These are phyloP conservation scores for Astreopora myriophthalma DNA, from an alignment of 64 coral and sea anemone genomes.

Conservation along the genomic window DNA sequence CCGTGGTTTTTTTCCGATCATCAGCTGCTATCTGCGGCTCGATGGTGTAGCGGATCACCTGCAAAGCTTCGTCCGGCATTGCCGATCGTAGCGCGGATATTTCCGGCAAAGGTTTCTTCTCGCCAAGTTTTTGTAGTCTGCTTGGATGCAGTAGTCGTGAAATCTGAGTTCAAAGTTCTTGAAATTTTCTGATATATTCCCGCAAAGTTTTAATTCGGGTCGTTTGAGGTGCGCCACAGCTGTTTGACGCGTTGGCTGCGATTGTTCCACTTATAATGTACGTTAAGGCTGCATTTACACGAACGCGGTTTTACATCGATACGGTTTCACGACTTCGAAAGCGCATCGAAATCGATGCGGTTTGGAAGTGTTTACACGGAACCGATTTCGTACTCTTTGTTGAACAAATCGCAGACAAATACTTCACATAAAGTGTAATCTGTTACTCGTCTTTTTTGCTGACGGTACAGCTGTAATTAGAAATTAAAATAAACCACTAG, in stretches of 20 bases:
- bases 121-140: slow-evolving; percentile 22
- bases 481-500: too few relatives aligned
- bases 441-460: too few relatives aligned
- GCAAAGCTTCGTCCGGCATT: slow-evolving; percentile 46
- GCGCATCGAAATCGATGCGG: too few relatives aligned
- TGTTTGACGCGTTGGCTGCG: background rate
- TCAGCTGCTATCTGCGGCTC: slow-evolving; percentile 16
- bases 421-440: too few relatives aligned
- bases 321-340: too few relatives aligned
- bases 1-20: slow-evolving; percentile 45
- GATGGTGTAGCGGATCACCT: slow-evolving; percentile 38
- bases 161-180: slow-evolving; percentile 71
- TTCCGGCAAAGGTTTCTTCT: slow-evolving; percentile 55
- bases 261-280: background rate
- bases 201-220: slow-evolving; percentile 50
- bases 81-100: slow-evolving; percentile 38
- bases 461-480: too few relatives aligned
- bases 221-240: slow-evolving; percentile 28
- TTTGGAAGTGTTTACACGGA: too few relatives aligned
- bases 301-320: too few relatives aligned
- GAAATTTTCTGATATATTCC: slow-evolving; percentile 59
- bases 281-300: too few relatives aligned
- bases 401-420: too few relatives aligned
- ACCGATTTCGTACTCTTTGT: too few relatives aligned
- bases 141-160: slow-evolving; percentile 66